These are phyloP conservation scores for Luperina nickerlii DNA, from an alignment of 2,888 invertebrate species.

Conservation along the genomic window DNA sequence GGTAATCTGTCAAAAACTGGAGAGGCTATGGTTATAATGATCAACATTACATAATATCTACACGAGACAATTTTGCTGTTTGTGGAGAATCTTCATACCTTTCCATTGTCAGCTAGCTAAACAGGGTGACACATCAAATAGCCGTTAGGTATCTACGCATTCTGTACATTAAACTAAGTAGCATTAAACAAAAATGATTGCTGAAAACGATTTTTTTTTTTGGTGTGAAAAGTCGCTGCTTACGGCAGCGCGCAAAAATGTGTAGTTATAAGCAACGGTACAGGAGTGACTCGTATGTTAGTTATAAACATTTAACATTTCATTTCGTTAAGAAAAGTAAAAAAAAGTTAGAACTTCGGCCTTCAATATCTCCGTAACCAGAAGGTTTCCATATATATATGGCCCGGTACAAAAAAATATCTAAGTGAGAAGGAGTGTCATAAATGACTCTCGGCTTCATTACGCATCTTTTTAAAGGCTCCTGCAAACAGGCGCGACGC, in stretches of 20 bases:
- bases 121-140: not conserved
- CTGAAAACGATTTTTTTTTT: not conserved
- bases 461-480: too few species aligned
- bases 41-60: not conserved
- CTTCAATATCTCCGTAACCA: not conserved
- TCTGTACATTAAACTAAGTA: not conserved
- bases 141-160: not conserved
- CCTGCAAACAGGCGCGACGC: too few species aligned
- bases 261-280: not conserved
- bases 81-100: too few species aligned
- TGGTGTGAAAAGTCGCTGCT: not conserved
- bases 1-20: constrained; percentile 43
- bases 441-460: not conserved
- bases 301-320: not conserved
- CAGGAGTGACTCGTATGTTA: not conserved
- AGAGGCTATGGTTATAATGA: constrained; percentile 32
- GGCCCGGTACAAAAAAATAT: not conserved
- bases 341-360: not conserved
- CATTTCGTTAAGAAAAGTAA: not conserved
- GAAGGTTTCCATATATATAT: not conserved
- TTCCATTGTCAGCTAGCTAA: not conserved
- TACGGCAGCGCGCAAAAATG: too few species aligned
- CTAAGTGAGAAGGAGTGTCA: not conserved
- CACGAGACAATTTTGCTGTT: not conserved
- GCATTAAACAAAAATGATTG: not conserved